Evolutionary conservation across 2,888 invertebrate species (phyloP).

Genomic region (Amphipyra tragopoginis): DNA sequence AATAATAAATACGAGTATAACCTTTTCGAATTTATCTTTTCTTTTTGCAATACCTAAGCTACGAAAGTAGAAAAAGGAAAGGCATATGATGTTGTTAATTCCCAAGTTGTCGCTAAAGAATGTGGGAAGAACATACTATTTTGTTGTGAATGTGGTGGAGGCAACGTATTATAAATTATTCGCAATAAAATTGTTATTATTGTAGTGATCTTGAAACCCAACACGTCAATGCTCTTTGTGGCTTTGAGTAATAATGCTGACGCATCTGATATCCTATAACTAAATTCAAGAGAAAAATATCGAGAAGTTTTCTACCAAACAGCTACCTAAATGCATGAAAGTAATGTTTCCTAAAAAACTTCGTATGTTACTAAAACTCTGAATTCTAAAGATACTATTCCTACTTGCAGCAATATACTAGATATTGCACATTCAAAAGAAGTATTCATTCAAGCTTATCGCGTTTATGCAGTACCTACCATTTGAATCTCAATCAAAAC

Average conservation of each 20-base stretch:
- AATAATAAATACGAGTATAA: no score
- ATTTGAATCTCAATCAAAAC: not conserved
- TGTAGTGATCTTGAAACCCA: constrained; percentile 37
- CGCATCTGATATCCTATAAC: constrained; percentile 15
- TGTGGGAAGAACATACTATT: constrained; percentile 1
- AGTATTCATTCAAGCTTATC: no score
- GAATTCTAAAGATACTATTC: no score
- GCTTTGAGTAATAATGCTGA: constrained; percentile 43
- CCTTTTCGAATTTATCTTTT: not conserved
- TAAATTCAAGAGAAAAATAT: constrained; percentile 2
- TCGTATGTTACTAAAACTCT: not conserved
- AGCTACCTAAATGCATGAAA: not conserved
- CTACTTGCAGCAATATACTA: no score
- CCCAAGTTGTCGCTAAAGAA: not conserved
- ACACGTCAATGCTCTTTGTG: constrained; percentile 39
- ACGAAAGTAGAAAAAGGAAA: not conserved
- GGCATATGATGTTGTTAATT: not conserved
- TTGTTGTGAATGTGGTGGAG: not conserved
- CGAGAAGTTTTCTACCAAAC: not conserved
- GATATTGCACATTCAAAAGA: no score
- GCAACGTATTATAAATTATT: constrained; percentile 17
- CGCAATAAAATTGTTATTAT: constrained; percentile 30
- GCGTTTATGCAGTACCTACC: no score
- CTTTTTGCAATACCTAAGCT: not conserved
- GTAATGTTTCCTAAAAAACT: no score